phyloP scores from a whole-genome alignment of 2,888 invertebrate species.

The Brassicogethes aeneus region DNA sequence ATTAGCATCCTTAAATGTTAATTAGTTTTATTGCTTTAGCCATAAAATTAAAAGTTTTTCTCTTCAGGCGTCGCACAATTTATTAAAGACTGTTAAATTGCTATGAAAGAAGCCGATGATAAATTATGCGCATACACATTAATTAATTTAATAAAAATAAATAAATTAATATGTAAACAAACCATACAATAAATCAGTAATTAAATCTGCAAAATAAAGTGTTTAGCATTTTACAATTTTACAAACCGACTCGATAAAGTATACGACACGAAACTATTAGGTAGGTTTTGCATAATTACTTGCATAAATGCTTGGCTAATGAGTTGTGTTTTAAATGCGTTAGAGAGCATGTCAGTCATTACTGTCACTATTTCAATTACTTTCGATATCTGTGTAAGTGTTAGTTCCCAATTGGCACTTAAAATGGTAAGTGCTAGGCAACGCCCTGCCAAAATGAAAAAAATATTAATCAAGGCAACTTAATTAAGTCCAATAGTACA shows the following conservation, averaged over 20 bases:
- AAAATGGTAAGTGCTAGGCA: too few species aligned
- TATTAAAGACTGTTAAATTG: too few species aligned
- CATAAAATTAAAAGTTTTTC: not conserved
- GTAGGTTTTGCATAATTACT: constrained; percentile 2
- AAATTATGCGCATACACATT: not conserved
- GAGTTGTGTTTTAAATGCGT: not conserved
- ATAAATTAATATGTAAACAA: constrained; percentile 5
- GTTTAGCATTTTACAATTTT: constrained; percentile 7
- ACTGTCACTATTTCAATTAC: not conserved
- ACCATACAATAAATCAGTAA: constrained; percentile 4
- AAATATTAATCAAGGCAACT: too few species aligned
- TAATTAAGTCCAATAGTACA: too few species aligned
- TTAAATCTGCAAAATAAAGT: not conserved
- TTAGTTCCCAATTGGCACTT: too few species aligned
- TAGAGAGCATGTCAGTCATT: not conserved
- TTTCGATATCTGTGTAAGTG: too few species aligned
- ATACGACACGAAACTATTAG: constrained; percentile 5
- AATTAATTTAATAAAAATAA: not conserved
- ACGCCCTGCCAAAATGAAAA: too few species aligned
- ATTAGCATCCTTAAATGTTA: not conserved
- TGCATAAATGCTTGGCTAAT: not conserved
- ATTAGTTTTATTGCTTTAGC: not conserved
- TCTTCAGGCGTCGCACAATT: too few species aligned
- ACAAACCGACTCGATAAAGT: constrained; percentile 5
- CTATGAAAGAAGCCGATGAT: not conserved